Evolutionary conservation across 2,113 vertebrate genomes (phyloP), one percentile per base, ranked within the genome.

Genomic region (Hyperopisus bebe): DNA sequence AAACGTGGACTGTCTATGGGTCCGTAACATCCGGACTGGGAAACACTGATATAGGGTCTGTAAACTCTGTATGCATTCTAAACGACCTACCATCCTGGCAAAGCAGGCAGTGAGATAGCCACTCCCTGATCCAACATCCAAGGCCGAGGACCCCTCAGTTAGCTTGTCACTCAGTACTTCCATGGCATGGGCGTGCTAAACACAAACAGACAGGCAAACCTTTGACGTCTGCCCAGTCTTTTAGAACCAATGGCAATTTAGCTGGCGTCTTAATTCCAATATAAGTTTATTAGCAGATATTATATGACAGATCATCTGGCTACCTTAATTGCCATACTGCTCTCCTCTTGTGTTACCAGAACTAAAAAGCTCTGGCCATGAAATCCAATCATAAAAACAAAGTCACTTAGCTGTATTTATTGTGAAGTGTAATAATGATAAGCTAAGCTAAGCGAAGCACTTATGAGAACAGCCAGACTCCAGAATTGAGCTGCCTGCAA

Each of bases 61-160:
- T 15, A 51, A 87, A 50, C 15, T 48, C 35, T 53, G 17, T 15
- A 51, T 58, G 31, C 15, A 87, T 11, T 39, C 15, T 27, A 53
- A 39, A 1, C 15, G 5, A 88, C 95, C 94, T 90, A 98, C 98
- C 98, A 98, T 98, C 92, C 97, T 96, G 89, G 97, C 97, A 87
- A 98, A 97, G 93, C 97, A 98, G 0, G 96, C 96, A 0, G 97
- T 97, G 50, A 98, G 97, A 90, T 97, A 98, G 27, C 97, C 98
- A 3, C 98, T 98, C 44, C 98, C 98, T 74, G 98, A 98, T 0
- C 98, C 98, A n/a, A 98, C 97, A 91, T 98, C 98, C 92, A 98
- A 90, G 0, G 95, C 97, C 0, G 95, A 96, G 0, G 96, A 97
- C 10, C 97, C 97, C 93, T 97, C 97, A 62, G 93, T 94, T 50